Evolutionary conservation across 2,113 vertebrate species (phyloP).

Genomic region (Oreochromis niloticus): DNA sequence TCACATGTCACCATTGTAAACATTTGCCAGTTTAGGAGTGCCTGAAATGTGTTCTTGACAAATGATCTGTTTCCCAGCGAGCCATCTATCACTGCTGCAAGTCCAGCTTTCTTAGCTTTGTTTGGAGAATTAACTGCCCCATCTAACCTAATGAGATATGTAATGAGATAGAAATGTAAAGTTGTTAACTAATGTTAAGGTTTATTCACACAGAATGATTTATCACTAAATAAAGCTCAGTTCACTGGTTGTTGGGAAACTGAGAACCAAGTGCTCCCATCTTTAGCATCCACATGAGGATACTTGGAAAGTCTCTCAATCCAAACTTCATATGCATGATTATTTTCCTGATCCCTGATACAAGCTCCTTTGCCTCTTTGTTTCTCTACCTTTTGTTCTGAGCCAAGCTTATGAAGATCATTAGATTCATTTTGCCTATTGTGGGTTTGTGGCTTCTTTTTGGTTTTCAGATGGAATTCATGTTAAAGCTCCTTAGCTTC

Average conservation of each 20-base stretch:
- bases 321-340: not conserved
- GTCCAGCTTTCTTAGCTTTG: not conserved
- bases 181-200: not conserved
- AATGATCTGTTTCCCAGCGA: not conserved
- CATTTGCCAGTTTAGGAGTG: not conserved
- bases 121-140: not conserved
- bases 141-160: not conserved
- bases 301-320: not conserved
- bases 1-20: not conserved
- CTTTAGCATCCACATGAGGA: not conserved
- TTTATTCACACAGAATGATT: not conserved
- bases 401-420: not conserved
- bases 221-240: not conserved
- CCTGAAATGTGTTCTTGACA: not conserved
- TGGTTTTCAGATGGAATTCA: not conserved
- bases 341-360: not conserved
- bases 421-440: not conserved
- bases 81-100: not conserved
- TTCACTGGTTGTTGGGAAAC: too few species aligned
- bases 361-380: not conserved
- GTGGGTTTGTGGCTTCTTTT: not conserved
- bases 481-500: not conserved
- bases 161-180: not conserved
- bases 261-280: too few species aligned
- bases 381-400: not conserved